These are phyloP conservation scores for Neosalanx taihuensis DNA, from an alignment of 2,797 vertebrate species.

Conservation along the genomic window DNA sequence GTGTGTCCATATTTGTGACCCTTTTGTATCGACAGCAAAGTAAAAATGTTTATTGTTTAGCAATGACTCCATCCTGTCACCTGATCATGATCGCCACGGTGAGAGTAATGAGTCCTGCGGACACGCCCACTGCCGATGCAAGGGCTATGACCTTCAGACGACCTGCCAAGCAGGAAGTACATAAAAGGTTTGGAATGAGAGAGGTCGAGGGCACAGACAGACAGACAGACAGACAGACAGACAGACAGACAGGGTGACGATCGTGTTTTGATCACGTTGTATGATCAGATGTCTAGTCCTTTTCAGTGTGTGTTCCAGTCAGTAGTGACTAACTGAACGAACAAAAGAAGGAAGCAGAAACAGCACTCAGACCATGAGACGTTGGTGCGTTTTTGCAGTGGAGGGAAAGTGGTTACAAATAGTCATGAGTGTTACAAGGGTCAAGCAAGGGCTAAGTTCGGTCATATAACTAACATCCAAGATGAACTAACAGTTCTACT, in stretches of 20 bases:
- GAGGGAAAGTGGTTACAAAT: not conserved
- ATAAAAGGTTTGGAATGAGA: not conserved
- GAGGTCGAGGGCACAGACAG: not conserved
- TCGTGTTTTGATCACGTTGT: not conserved
- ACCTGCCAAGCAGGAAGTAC: constrained; percentile 52
- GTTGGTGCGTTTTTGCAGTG: not conserved
- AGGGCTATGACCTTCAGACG: constrained; percentile 78
- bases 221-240: not conserved
- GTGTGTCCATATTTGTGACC: too few relatives aligned
- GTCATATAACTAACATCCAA: not conserved
- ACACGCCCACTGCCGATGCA: constrained; percentile 76
- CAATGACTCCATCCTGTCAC: constrained; percentile 48
- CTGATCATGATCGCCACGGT: constrained; percentile 80
- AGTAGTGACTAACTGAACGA: constrained; percentile 55
- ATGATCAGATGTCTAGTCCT: not conserved
- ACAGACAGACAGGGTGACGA: not conserved
- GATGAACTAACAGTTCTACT: too few relatives aligned
- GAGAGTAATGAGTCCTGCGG: constrained; percentile 74
- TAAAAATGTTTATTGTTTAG: not conserved
- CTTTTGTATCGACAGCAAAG: too few relatives aligned
- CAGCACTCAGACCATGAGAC: constrained; percentile 47
- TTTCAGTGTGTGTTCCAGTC: not conserved
- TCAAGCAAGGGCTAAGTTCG: not conserved
- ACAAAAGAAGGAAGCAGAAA: constrained; percentile 55
- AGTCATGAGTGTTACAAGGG: not conserved